Percentiles rank a stretch among this genome's conserved stretches.
Evolutionary conservation across 2,888 invertebrate species (phyloP).

Genomic region (Aromia moschata): DNA sequence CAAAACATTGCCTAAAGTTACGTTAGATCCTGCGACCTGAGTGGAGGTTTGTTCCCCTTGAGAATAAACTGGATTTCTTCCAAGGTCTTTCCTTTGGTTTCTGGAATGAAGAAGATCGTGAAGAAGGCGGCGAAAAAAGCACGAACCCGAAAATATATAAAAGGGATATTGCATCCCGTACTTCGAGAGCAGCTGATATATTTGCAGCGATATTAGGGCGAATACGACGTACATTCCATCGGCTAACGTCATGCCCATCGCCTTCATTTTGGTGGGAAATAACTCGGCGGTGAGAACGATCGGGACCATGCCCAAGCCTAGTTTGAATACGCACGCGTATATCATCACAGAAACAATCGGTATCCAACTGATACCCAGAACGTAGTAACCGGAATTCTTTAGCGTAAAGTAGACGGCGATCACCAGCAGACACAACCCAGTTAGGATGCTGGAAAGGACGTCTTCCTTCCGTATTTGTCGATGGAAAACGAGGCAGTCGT

Average conservation of each 20-base stretch:
- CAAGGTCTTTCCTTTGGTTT: slow-evolving; percentile 58
- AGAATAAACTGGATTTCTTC: slow-evolving; percentile 59
- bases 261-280: slow-evolving; percentile 60
- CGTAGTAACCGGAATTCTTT: slow-evolving; percentile 48
- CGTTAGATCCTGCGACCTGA: not conserved
- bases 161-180: slow-evolving; percentile 57
- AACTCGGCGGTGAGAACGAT: slow-evolving; percentile 59
- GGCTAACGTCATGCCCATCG: slow-evolving; percentile 59
- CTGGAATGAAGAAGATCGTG: slow-evolving; percentile 54
- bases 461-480: slow-evolving; percentile 55
- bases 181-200: slow-evolving; percentile 51
- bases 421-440: slow-evolving; percentile 52
- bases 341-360: slow-evolving; percentile 55
- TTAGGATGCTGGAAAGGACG: slow-evolving; percentile 52
- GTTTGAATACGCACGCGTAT: slow-evolving; percentile 57
- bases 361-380: slow-evolving; percentile 46
- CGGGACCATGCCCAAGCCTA: slow-evolving; percentile 59
- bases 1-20: not conserved
- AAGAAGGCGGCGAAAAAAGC: no score
- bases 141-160: slow-evolving; percentile 54
- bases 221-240: slow-evolving; percentile 57
- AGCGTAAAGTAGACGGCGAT: slow-evolving; percentile 56
- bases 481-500: slow-evolving; percentile 49
- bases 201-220: slow-evolving; percentile 53
- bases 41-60: slow-evolving; percentile 46